Evolutionary conservation across 2,888 invertebrate genomes (phyloP).

Genomic region (Caenorhabditis wallacei): DNA sequence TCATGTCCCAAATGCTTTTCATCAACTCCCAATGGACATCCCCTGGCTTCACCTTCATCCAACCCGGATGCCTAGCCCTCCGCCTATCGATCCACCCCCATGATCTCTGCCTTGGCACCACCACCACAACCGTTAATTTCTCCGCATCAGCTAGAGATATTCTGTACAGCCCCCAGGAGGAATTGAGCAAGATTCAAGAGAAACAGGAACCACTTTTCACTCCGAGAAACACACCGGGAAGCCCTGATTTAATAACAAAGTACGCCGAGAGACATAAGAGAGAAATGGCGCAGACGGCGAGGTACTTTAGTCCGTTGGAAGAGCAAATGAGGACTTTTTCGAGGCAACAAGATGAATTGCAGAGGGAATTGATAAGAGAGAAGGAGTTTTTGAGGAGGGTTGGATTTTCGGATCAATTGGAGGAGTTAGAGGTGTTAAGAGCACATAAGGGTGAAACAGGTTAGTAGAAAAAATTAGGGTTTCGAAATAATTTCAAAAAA

Average conservation of each 20-base stretch:
- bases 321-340: slow-evolving; percentile 52
- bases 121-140: slow-evolving; percentile 7
- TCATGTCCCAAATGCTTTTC: slow-evolving; percentile 60
- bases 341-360: slow-evolving; percentile 43
- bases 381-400: slow-evolving; percentile 47
- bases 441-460: neutral
- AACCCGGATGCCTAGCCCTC: slow-evolving; percentile 55
- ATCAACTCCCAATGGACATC: slow-evolving; percentile 65
- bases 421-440: neutral
- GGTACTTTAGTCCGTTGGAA: slow-evolving; percentile 46
- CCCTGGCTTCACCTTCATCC: slow-evolving; percentile 61
- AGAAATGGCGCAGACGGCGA: slow-evolving; percentile 26
- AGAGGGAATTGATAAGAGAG: slow-evolving; percentile 45
- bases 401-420: slow-evolving; percentile 18
- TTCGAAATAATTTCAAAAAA: neutral
- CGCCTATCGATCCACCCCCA: slow-evolving; percentile 61
- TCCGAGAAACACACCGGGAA: neutral
- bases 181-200: slow-evolving; percentile 5
- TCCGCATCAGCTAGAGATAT: slow-evolving; percentile 55
- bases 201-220: slow-evolving; percentile 15
- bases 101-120: slow-evolving; percentile 59
- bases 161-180: slow-evolving; percentile 31
- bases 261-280: slow-evolving; percentile 35
- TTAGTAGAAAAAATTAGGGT: neutral
- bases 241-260: slow-evolving; percentile 47